phyloP scores from a whole-genome alignment of 1,140 invertebrate species.

The Portunus trituberculatus region DNA sequence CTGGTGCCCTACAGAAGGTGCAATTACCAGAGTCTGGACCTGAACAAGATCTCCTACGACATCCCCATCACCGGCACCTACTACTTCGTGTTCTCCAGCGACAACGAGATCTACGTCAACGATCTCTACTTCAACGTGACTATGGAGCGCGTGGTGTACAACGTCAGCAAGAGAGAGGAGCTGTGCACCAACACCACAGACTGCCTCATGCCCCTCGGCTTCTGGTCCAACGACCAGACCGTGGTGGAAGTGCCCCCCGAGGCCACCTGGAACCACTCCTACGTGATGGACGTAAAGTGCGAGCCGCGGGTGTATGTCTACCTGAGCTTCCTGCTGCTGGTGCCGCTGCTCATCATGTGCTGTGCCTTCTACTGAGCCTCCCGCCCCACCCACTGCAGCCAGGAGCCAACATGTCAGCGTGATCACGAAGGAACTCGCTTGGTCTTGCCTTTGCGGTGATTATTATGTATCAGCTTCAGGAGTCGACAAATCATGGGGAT shows the following conservation, averaged over 20 bases:
- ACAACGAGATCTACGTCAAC: conserved; percentile 85
- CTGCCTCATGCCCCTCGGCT: conserved; percentile 85
- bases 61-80: conserved; percentile 88
- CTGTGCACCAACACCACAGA: conserved; percentile 83
- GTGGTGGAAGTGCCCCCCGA: conserved; percentile 79
- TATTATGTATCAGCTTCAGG: not conserved
- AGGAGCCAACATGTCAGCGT: not conserved
- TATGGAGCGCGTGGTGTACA: conserved; percentile 86
- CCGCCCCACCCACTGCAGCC: not conserved
- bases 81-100: conserved; percentile 90
- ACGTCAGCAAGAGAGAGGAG: conserved; percentile 82
- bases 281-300: conserved; percentile 87
- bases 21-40: conserved; percentile 79
- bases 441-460: not conserved
- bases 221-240: conserved; percentile 86
- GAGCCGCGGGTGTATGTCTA: conserved; percentile 87
- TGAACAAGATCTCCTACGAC: conserved; percentile 79
- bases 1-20: conserved; percentile 85
- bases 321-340: conserved; percentile 85
- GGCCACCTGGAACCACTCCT: conserved; percentile 87
- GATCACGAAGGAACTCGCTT: not conserved
- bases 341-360: conserved; percentile 86
- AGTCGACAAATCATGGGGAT: not conserved
- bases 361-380: conserved; percentile 84
- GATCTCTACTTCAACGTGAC: conserved; percentile 83